Conservation (phyloP, 2,888 invertebrate species). For the Drosophila histrio region DNA sequence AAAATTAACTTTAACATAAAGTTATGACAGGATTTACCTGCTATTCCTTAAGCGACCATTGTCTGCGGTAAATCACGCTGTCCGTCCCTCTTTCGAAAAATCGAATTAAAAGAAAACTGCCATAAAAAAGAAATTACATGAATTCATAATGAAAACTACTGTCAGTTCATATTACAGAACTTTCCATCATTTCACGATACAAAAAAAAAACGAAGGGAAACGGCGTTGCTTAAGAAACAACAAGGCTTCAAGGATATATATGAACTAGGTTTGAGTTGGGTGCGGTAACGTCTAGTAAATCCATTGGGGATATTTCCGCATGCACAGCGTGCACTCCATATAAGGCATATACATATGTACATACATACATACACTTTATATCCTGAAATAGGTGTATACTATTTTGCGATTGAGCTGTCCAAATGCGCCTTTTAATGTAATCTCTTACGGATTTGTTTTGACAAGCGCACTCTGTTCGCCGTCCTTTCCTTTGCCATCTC, state of each 20-base stretch:
- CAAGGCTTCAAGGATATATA: slow-evolving; percentile 26
- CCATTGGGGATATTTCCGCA: slow-evolving; percentile 63
- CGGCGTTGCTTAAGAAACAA: slow-evolving; percentile 25
- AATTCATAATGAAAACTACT: slow-evolving; percentile 78
- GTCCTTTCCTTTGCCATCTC: background rate
- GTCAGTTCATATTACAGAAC: slow-evolving; percentile 79
- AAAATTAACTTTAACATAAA: background rate
- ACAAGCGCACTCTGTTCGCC: slow-evolving; percentile 53
- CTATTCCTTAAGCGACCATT: background rate
- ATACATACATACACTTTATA: background rate
- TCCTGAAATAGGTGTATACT: slow-evolving; percentile 52
- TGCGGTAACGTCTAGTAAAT: slow-evolving; percentile 58
- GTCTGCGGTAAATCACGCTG: background rate
- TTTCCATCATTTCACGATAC: slow-evolving; percentile 63
- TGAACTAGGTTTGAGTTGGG: slow-evolving; percentile 65
- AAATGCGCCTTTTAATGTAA: slow-evolving; percentile 80
- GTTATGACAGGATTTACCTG: background rate
- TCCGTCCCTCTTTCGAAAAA: background rate
- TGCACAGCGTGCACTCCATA: slow-evolving; percentile 33
- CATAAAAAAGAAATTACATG: slow-evolving; percentile 60
- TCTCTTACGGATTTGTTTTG: slow-evolving; percentile 80
- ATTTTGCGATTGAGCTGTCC: slow-evolving; percentile 80
- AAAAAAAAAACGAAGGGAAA: background rate
- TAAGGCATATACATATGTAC: background rate
- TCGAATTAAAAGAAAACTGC: slow-evolving; percentile 23